Evolutionary conservation across 1,140 invertebrate species (phyloP), one percentile per base, ranked within the genome.

Genomic region (Chionoecetes opilio): DNA sequence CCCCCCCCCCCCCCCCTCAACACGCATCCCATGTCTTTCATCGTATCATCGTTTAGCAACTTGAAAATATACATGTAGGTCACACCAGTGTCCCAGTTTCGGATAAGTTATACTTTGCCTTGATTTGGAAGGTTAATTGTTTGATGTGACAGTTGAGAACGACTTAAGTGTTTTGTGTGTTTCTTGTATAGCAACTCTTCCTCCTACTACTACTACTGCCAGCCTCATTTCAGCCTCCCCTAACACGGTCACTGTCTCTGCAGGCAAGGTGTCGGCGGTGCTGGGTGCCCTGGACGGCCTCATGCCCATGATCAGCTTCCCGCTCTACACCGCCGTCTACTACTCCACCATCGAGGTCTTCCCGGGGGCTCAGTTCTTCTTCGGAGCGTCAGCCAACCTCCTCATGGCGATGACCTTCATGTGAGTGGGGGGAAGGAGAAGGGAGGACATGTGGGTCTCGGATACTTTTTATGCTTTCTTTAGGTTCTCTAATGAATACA

Each of bases 221-320:
- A 37, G 14, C 38, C 37, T 35, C 14, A 37, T 41, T 21, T 14
- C 38, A 29, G 3, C 32, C 35, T 90, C 34, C 87, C 82, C 3
- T 84, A 84, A 84, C 82, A 84, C 2, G 21, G n/a, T 84, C n/a
- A 8, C 26, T 82, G 3, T 34, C 17, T 53, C 46, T 29, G 8
- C 41, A 94, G 88, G 90, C 91, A 96, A 95, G 63, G 95, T 96
- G n/a, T 96, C 95, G 14, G 94, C 96, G 0, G 95, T 96, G 34
- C 85, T 96, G 85, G 96, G 96, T 0, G 96, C 96, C 0, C 90
- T 96, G 89, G 96, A 96, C 75, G 96, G 96, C 2, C 63, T 96
- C 34, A 95, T 96, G 95, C 96, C 96, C 26, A 96, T 96, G 96
- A 14, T 95, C 6, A 96, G 94, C 90, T 96, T 96, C 86, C 93